Base-by-base conservation (phyloP, 1,140 invertebrate species). In the Ips nitidus region DNA sequence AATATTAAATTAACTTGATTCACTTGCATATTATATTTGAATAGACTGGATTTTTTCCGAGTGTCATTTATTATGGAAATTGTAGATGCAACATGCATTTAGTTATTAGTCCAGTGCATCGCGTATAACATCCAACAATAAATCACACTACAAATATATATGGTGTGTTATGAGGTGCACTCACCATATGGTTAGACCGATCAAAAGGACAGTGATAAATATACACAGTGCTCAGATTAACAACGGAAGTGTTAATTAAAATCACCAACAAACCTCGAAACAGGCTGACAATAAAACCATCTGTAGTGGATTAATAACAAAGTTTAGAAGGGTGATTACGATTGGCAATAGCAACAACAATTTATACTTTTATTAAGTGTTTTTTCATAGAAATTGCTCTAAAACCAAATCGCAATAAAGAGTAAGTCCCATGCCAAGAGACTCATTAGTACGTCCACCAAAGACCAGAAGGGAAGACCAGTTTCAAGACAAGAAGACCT, bases 401-500 rank as follows among this genome's bases (percentile, higher is more conserved):
- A 22, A 22, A 22, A 22, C 22, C 22, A 22, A 22, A 22, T 22
- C 22, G 22, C 22, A 22, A 22, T 22, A 22, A 22, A 22, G 22
- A 38, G 52, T 55, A 55, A 55, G 52, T 55, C 72, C 72, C 62
- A 68, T 41, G 36, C 72, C 53, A 66, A 71, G 65, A 73, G 70
- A 71, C 73, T 73, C 71, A 79, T 79, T 79, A 79, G 78, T 79
- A 77, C 8, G 8, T 36, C n/a, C 22, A 77, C 76, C 75, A 77
- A 72, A 74, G 71, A 76, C 76, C 76, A 75, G 52, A 71, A 62
- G 56, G 74, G 74, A 74, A 74, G 74, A 71, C 69, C 66, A 57
- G 45, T 50, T 50, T 50, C 22, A 6, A 6, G 5, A 6, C n/a
- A 64, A 63, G 43, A 68, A 73, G 69, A 71, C 70, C 71, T 74